Conservation (phyloP, 2,888 invertebrate genomes). For the Hydroisotoma schaefferi region DNA sequence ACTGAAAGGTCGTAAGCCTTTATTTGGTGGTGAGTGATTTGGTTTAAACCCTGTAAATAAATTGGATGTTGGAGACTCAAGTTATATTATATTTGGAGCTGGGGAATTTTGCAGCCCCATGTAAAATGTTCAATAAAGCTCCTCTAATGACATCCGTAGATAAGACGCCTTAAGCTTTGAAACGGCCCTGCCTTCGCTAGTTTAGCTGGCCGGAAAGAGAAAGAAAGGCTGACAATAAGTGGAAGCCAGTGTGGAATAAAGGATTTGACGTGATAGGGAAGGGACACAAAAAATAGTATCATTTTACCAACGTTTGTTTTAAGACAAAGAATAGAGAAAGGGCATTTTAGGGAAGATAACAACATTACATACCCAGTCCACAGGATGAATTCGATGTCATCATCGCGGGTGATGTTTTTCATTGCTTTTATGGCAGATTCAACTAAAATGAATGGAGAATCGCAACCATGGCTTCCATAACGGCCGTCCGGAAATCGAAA, state of each 20-base stretch:
- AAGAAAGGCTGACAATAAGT: constrained; percentile 9
- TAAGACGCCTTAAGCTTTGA: constrained; percentile 15
- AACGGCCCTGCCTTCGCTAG: background rate
- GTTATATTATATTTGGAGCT: background rate
- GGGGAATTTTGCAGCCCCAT: constrained; percentile 1
- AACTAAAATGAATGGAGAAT: constrained; percentile 82
- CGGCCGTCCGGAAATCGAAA: constrained; percentile 64
- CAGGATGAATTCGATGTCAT: constrained; percentile 86
- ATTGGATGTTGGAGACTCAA: background rate
- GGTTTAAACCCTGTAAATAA: constrained; percentile 7
- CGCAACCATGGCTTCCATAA: constrained; percentile 78
- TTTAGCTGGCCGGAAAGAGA: background rate
- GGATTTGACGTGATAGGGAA: constrained; percentile 12
- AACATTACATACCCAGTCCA: constrained; percentile 92
- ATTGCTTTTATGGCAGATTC: constrained; percentile 83
- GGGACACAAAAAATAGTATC: background rate
- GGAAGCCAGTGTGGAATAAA: constrained; percentile 6
- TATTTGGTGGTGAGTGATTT: constrained; percentile 11
- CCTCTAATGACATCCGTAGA: constrained; percentile 15
- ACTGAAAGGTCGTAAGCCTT: background rate
- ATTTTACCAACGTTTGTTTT: background rate
- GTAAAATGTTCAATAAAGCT: constrained; percentile 15
- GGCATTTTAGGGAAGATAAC: constrained; percentile 14
- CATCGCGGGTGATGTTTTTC: constrained; percentile 76
- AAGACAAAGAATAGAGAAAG: constrained; percentile 13